Evolutionary conservation across 2,113 vertebrate species (phyloP).

Genomic region (Sus scrofa): DNA sequence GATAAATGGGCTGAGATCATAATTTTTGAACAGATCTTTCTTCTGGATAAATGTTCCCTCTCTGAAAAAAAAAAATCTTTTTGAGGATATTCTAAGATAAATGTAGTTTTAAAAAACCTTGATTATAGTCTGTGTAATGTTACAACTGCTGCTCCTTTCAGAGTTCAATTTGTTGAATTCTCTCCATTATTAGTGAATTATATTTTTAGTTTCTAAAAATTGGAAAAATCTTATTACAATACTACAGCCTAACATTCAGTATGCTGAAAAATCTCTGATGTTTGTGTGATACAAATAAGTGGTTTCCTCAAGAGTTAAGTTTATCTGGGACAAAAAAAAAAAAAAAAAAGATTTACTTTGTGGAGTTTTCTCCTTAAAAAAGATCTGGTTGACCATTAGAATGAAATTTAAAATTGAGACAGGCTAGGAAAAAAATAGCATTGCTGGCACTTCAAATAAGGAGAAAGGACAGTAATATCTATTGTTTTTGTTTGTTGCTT

Average conservation of each 20-base stretch:
- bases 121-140: background rate
- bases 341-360: background rate
- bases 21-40: constrained; percentile 16
- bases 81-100: background rate
- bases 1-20: background rate
- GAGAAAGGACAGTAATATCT: background rate
- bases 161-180: background rate
- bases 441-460: background rate
- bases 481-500: background rate
- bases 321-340: background rate
- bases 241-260: background rate
- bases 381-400: constrained; percentile 50
- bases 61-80: background rate
- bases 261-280: background rate
- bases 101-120: background rate
- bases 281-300: background rate
- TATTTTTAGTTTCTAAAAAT: constrained; percentile 54
- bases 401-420: constrained; percentile 40
- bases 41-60: background rate
- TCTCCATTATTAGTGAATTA: constrained; percentile 48
- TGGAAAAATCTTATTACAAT: background rate
- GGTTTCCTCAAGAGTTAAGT: constrained; percentile 26
- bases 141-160: background rate
- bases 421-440: background rate
- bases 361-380: constrained; percentile 54